phyloP scores from a whole-genome alignment of 2,113 vertebrate genomes.

The Panthera uncia region DNA sequence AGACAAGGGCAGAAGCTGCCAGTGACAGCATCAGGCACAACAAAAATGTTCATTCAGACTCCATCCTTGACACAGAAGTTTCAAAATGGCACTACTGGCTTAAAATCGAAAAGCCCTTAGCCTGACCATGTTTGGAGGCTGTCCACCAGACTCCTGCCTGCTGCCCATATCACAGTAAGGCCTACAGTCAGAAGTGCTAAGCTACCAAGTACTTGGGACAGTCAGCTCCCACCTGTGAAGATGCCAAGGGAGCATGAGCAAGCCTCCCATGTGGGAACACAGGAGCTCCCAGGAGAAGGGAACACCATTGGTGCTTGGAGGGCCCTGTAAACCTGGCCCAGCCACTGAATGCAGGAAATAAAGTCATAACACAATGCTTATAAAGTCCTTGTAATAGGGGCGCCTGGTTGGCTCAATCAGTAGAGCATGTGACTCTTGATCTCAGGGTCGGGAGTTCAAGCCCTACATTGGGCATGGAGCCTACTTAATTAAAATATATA shows the following conservation, averaged over 20 bases:
- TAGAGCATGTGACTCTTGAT: too few species aligned
- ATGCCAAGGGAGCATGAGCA: not conserved
- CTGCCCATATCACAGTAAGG: not conserved
- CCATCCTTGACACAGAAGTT: not conserved
- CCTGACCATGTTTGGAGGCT: not conserved
- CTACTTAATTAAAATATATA: too few species aligned
- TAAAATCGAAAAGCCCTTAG: not conserved
- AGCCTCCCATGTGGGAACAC: not conserved
- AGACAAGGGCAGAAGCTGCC: not conserved
- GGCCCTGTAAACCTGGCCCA: not conserved
- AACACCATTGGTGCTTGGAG: not conserved
- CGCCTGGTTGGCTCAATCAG: too few species aligned
- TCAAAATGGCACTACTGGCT: not conserved
- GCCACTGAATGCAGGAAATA: not conserved
- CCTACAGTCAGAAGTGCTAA: not conserved
- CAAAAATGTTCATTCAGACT: not conserved
- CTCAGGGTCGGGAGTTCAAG: too few species aligned
- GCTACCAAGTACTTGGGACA: not conserved
- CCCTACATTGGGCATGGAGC: too few species aligned
- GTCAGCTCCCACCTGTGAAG: not conserved
- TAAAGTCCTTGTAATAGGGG: not conserved
- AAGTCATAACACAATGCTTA: not conserved
- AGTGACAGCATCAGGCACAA: not conserved
- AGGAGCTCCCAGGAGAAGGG: not conserved
- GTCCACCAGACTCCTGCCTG: not conserved